Evolutionary conservation across 2,888 invertebrate genomes (phyloP), one percentile per base, ranked within the genome.

Genomic region (Zhuqinia jingwanae): DNA sequence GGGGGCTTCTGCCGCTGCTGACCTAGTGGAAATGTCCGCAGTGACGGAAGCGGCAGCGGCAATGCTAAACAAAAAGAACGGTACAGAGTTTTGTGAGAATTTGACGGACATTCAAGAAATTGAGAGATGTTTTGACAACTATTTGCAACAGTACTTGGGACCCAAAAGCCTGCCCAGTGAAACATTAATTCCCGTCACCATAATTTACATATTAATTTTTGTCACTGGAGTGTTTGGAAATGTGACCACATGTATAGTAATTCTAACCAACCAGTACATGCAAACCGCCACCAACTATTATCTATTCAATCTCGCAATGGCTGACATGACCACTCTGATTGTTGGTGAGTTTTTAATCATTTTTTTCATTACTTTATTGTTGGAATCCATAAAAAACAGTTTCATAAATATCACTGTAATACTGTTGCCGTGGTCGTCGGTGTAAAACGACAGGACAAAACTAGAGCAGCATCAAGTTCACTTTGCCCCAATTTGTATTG

Each of bases 221-320:
- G 88, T 92, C 45, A 90, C 91, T 2, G 91, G 92, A 15, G 85
- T 92, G 8, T 88, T 92, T 22, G 92, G 92, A 13, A 92, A 92
- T 60, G 87, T 91, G n/a, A 91, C 91, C 30, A 92, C 92, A 0
- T 92, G 92, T 81, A 88, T 92, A 58, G 92, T 92, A 30, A 92
- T 92, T 42, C 89, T 91, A 22, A 90, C 91, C 65, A 91, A 92
- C 70, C 91, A 91, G 79, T 92, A 92, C 89, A 92, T 92, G 92
- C 91, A 91, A 87, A 92, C 92, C 0, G 91, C 92, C 5, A 92
- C 92, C 27, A 92, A 92, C 83, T 92, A 92, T 56, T 90, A 92
- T 87, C 91, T 92, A 6, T 92, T 92, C 90, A 92, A 92, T 87
- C 87, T 92, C 50, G 92, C 92, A 15, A 89, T 92, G 25, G 91